These are phyloP conservation scores for Drosophila stalkeri DNA, from an alignment of 2,888 invertebrate species.

Conservation along the genomic window DNA sequence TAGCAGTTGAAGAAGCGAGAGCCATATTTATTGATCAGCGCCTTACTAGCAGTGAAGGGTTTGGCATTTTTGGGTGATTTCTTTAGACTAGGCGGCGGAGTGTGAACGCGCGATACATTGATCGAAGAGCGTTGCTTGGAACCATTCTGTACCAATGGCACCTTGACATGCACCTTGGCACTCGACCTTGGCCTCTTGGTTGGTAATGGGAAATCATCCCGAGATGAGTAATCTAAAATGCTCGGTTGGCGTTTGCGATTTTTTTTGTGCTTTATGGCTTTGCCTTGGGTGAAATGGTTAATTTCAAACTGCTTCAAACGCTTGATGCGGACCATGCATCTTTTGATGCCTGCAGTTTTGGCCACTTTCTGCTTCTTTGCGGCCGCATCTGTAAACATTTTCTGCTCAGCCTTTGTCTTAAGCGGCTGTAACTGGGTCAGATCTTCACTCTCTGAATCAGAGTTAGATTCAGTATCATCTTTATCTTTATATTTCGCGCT, in stretches of 20 bases:
- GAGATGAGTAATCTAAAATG: background rate
- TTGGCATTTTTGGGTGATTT: background rate
- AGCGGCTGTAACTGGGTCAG: constrained; percentile 19
- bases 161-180: constrained; percentile 45
- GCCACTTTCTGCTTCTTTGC: background rate
- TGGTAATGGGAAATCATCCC: background rate
- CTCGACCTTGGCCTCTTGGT: constrained; percentile 25
- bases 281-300: background rate
- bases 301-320: constrained; percentile 37
- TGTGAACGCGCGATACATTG: background rate
- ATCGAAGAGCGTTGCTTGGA: constrained; percentile 4
- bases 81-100: constrained; percentile 26
- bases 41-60: background rate
- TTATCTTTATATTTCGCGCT: no score
- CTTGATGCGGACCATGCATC: constrained; percentile 42
- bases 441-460: background rate
- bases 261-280: constrained; percentile 11
- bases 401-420: constrained; percentile 72
- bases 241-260: background rate
- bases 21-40: constrained; percentile 42
- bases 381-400: constrained; percentile 56
- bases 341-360: background rate
- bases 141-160: constrained; percentile 31
- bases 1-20: constrained; percentile 44
- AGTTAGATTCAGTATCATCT: no score